Conservation (phyloP, 2,888 invertebrate species). For the Cheilosia soror region DNA sequence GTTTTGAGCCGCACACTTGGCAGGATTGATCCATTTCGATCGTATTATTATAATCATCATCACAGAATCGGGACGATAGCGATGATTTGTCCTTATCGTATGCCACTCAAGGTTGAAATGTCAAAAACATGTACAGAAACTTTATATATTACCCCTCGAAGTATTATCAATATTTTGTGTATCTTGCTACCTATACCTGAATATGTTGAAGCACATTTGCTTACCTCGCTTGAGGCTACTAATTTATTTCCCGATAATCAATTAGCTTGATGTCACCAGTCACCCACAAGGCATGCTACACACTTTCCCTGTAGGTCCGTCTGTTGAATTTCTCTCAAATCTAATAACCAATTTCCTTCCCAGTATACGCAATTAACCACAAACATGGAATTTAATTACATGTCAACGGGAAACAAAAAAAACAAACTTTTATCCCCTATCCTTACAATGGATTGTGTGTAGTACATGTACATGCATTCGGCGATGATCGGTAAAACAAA, state of each 20-base stretch:
- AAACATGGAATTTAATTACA: slow-evolving; percentile 66
- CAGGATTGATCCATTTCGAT: too few species aligned
- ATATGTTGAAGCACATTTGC: too few species aligned
- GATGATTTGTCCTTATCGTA: too few species aligned
- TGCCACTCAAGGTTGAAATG: too few species aligned
- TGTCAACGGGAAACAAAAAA: slow-evolving; percentile 28
- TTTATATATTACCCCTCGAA: too few species aligned
- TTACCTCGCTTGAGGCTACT: background rate
- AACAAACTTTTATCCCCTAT: slow-evolving; percentile 17
- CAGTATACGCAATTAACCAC: slow-evolving; percentile 53
- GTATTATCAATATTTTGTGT: too few species aligned
- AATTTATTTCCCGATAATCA: slow-evolving; percentile 12
- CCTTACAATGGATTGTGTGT: slow-evolving; percentile 1
- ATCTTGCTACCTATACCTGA: too few species aligned
- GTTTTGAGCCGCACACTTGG: too few species aligned
- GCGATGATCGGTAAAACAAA: slow-evolving; percentile 35
- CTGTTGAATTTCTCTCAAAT: slow-evolving; percentile 20
- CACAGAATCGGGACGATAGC: too few species aligned
- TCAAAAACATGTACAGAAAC: too few species aligned
- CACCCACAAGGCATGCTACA: background rate
- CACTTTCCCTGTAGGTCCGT: slow-evolving; percentile 20
- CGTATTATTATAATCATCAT: too few species aligned
- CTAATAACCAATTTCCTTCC: slow-evolving; percentile 37
- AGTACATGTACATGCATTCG: background rate
- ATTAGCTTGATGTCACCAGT: slow-evolving; percentile 5